Conservation (phyloP, 1,140 invertebrate genomes). For the Pantala flavescens region DNA sequence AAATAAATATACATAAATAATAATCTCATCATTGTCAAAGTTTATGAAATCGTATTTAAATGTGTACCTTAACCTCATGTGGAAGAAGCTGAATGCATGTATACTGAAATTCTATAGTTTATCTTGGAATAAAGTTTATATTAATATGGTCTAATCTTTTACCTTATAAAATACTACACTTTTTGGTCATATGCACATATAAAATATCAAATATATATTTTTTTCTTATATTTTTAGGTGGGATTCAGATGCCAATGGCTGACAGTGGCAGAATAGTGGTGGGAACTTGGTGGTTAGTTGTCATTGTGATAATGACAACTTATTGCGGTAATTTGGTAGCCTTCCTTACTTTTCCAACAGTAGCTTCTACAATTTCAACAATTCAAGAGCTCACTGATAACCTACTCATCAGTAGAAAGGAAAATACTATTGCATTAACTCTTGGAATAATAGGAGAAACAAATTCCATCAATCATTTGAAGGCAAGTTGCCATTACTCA, state of each 20-base stretch:
- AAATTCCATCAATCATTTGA: not conserved
- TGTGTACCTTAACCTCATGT: too few relatives aligned
- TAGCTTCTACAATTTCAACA: conserved; percentile 62
- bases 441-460: not conserved
- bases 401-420: conserved; percentile 52
- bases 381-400: conserved; percentile 57
- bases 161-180: too few relatives aligned
- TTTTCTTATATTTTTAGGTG: conserved; percentile 53
- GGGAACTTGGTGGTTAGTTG: conserved; percentile 87
- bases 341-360: conserved; percentile 83
- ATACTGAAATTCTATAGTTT: too few relatives aligned
- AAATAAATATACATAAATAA: too few relatives aligned
- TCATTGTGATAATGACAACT: conserved; percentile 79
- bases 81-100: too few relatives aligned
- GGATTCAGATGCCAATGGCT: conserved; percentile 68
- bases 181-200: too few relatives aligned
- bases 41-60: too few relatives aligned
- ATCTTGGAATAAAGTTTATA: too few relatives aligned
- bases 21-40: too few relatives aligned
- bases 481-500: not conserved
- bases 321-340: conserved; percentile 89
- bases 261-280: conserved; percentile 81
- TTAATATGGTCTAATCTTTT: too few relatives aligned
- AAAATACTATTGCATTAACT: conserved; percentile 41
- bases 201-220: too few relatives aligned